A percentile compares a stretch with the other conserved stretches of the same genome.
These are phyloP conservation scores for Hylomyscus alleni DNA, from an alignment of 2,797 vertebrate genomes.

Conservation along the genomic window DNA sequence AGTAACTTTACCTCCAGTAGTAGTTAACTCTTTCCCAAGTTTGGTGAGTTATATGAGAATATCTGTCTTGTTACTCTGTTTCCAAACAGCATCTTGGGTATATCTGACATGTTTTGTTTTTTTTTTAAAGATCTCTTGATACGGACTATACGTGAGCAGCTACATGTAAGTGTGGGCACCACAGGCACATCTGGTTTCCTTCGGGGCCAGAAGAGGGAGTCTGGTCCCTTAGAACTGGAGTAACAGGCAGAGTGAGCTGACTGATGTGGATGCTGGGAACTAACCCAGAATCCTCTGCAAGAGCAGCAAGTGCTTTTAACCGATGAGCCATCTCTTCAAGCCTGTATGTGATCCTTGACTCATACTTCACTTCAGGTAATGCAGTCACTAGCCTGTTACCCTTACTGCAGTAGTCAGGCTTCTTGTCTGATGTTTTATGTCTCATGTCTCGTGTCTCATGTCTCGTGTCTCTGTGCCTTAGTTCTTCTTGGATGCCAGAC, in stretches of 20 bases:
- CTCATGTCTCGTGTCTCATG: not conserved
- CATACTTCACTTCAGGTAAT: constrained; percentile 16
- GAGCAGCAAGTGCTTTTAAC: not conserved
- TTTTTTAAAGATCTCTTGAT: not conserved
- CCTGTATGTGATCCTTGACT: not conserved
- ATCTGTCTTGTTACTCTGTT: not conserved
- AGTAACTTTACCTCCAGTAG: constrained; percentile 32
- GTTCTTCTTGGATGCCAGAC: not conserved
- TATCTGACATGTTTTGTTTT: not conserved
- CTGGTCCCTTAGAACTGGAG: not conserved
- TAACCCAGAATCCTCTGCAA: not conserved
- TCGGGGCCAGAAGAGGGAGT: not conserved
- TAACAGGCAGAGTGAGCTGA: not conserved
- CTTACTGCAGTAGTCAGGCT: constrained; percentile 26
- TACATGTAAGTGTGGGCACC: no score
- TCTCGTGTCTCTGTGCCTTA: constrained; percentile 46
- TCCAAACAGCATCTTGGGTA: constrained; percentile 2
- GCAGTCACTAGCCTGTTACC: not conserved
- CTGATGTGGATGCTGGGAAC: not conserved
- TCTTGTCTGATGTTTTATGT: not conserved
- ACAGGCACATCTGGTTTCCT: not conserved
- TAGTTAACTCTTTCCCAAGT: constrained; percentile 48
- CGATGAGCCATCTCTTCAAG: not conserved
- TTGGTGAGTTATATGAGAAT: constrained; percentile 45
- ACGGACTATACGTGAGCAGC: not conserved